phyloP scores from a whole-genome alignment of 2,888 invertebrate species.

The Herminia tarsipennalis region DNA sequence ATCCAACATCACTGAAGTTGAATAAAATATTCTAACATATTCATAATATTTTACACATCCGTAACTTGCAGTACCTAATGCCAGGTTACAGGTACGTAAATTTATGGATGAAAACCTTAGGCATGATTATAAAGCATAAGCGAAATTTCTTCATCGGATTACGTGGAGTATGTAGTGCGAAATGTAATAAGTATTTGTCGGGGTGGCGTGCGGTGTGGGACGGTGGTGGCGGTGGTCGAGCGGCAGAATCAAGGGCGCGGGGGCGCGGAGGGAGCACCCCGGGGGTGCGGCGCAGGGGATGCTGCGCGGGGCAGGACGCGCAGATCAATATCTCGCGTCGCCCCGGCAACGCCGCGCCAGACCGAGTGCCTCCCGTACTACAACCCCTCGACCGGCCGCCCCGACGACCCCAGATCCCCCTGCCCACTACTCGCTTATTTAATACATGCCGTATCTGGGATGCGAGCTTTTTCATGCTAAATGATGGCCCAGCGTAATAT shows the following conservation, averaged over 20 bases:
- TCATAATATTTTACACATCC: not conserved
- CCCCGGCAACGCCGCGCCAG: conserved; percentile 87
- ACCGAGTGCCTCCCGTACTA: conserved; percentile 87
- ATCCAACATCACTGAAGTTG: too few species aligned
- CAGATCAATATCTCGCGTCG: conserved; percentile 84
- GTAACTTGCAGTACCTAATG: too few species aligned
- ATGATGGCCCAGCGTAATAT: conserved; percentile 74
- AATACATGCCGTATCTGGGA: conserved; percentile 81
- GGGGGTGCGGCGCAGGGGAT: conserved; percentile 76
- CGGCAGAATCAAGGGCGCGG: conserved; percentile 71
- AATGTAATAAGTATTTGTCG: conserved; percentile 81
- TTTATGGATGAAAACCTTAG: conserved; percentile 18
- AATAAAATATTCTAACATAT: too few species aligned
- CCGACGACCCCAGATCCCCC: conserved; percentile 49
- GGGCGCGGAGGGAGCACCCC: conserved; percentile 45
- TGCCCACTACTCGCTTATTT: conserved; percentile 82
- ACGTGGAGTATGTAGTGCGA: conserved; percentile 80
- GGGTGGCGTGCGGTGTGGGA: conserved; percentile 56
- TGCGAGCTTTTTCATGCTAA: conserved; percentile 80
- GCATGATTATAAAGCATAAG: conserved; percentile 60
- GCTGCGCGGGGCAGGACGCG: conserved; percentile 75
- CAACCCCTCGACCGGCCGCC: conserved; percentile 56
- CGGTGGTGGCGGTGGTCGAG: conserved; percentile 62
- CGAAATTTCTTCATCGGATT: conserved; percentile 80
- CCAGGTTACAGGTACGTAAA: conserved; percentile 19